phyloP scores from a whole-genome alignment of 2,888 invertebrate species.

The Lepidochrysops patricia region DNA sequence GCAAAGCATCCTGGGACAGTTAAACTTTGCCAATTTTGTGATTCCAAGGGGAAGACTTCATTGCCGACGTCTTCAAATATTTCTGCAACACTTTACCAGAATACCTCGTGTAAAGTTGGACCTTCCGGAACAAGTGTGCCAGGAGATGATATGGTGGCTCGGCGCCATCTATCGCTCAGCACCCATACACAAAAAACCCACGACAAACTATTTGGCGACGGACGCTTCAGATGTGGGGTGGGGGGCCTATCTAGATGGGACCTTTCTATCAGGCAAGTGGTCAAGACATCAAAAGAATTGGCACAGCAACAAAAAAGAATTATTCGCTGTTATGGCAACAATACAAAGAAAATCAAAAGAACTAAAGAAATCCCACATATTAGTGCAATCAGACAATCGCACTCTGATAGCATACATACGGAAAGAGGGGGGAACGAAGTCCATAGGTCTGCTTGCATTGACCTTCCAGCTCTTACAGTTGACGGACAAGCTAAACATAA shows the following conservation, averaged over 20 bases:
- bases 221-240: neutral
- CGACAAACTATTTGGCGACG: neutral
- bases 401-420: conserved; percentile 23
- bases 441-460: conserved; percentile 15
- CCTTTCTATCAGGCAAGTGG: neutral
- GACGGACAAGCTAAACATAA: neutral
- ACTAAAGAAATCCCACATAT: neutral
- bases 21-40: neutral
- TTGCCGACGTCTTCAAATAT: neutral
- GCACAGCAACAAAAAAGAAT: conserved; percentile 20
- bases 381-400: conserved; percentile 24
- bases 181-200: neutral
- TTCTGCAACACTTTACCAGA: neutral
- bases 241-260: neutral
- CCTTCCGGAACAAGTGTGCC: too few relatives aligned
- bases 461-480: conserved; percentile 14
- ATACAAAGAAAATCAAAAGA: conserved; percentile 5
- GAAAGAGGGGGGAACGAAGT: conserved; percentile 26
- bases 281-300: neutral
- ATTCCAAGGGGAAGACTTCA: neutral
- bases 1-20: neutral
- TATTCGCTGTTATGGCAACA: conserved; percentile 15
- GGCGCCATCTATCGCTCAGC: neutral
- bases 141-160: neutral
- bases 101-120: neutral